These are phyloP conservation scores for Clarias macrocephalus DNA, from an alignment of 2,113 vertebrate species.

Conservation along the genomic window DNA sequence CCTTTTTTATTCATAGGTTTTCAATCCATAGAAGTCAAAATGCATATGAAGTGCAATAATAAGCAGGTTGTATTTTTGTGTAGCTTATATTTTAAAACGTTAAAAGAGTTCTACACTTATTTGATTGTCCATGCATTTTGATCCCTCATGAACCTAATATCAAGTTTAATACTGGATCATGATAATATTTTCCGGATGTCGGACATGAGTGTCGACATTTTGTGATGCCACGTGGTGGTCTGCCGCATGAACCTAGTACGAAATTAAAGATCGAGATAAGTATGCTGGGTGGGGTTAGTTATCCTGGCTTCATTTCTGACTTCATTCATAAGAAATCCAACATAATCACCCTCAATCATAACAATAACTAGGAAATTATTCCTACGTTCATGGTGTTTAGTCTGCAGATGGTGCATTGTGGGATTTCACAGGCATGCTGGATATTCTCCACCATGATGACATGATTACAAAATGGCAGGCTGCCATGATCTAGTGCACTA, in stretches of 20 bases:
- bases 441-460: slow-evolving; percentile 10
- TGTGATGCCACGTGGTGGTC: neutral
- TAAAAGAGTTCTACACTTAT: neutral
- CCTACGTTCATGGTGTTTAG: slow-evolving; percentile 4
- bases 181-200: neutral
- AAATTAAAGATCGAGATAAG: neutral
- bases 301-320: neutral
- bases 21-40: neutral
- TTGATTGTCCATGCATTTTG: neutral
- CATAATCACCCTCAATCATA: slow-evolving; percentile 12
- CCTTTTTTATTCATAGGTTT: neutral
- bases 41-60: neutral
- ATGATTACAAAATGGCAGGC: slow-evolving; percentile 41
- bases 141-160: neutral
- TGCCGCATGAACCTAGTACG: too few species aligned
- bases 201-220: neutral
- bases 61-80: neutral
- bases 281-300: neutral
- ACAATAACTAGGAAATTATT: slow-evolving; percentile 26
- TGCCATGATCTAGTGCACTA: slow-evolving; percentile 47
- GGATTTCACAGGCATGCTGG: neutral
- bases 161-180: neutral
- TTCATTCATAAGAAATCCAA: slow-evolving; percentile 18
- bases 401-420: slow-evolving; percentile 31
- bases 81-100: neutral